Evolutionary conservation across 1,140 invertebrate species (phyloP), one percentile per base, ranked within the genome.

Genomic region (Drosophila ironensis): DNA sequence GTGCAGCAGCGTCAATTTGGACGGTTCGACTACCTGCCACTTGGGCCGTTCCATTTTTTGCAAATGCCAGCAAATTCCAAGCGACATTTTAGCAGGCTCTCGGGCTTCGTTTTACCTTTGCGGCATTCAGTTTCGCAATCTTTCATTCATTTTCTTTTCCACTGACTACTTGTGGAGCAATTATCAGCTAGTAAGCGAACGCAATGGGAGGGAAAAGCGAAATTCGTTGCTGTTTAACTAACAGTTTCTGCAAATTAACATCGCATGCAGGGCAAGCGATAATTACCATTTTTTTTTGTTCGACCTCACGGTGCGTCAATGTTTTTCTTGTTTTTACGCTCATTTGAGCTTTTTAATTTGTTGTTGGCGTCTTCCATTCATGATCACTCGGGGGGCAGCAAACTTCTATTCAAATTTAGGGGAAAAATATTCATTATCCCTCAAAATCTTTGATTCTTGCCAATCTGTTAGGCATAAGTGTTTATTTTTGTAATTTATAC

Each of bases 51-150:
- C 51, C 22, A 22, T 68, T 74, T 66, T 45, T 80, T 74, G 78
- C 69, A 50, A 67, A 67, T 78, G 71, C 86, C 80, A 84, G 78
- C 80, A 78, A 74, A 84, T 84, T 84, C 80, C 80, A 45, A 25
- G 38, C 51, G 74, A 74, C 47, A 76, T 61, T 70, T 56, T 56
- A 54, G 67, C 50, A 37, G 54, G 25, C 42, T 68, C 30, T 68
- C 30, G 11, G 44, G 56, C 54, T 33, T 80, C 77, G 42, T 50
- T 70, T 84, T 69, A 82, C 57, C n/a, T 27, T 54, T 50, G 56
- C 2, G 14, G 22, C 38, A 41, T 41, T 41, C 19, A 24, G 20
- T 24, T 27, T 16, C 30, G 14, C 17, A 38, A 48, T 68, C 38
- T 45, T 25, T 50, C 9, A 9, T n/a, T 14, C 7, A 17, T 42